Evolutionary conservation across 1,140 invertebrate genomes (phyloP), one percentile per base, ranked within the genome.

Genomic region (Aculops lycopersici): DNA sequence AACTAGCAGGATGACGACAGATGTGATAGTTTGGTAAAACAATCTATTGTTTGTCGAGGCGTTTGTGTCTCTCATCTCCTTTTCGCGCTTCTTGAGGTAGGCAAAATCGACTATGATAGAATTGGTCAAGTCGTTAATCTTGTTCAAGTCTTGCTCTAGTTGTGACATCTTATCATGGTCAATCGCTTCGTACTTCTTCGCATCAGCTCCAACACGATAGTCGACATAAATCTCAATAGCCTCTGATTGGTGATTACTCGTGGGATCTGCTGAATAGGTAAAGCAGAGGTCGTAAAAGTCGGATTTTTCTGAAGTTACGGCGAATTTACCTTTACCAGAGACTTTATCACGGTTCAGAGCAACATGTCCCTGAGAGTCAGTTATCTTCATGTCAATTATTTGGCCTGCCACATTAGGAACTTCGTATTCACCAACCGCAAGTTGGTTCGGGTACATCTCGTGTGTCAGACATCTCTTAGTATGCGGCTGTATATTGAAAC

Each of bases 271-370:
- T 61, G 73, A 71, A 3, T 79, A 83, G 45, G 69, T 68, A 53
- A 97, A 90, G 57, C 92, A 97, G 41, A 94, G 76, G 66, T 97
- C 88, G 63, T 81, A 94, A 39, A 75, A 75, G 57, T 97, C 90
- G 64, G 83, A 83, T 43, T 73, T 75, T 58, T 97, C 90, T 8
- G 84, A 90, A 36, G 78, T 80, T 60, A 95, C 94, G 36, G 81
- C 76, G 58, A 97, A 94, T 55, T 88, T 94, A 45, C 81, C 86
- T 61, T 81, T 79, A 21, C 52, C 50, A n/a, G n/a, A n/a, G 45
- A 84, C 71, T 53, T 80, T 71, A 50, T 92, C 77, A 53, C 83
- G 76, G 50, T 78, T 72, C 37, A 78, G 72, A 19, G 97, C 62
- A 50, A 81, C 80, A 51, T 95, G 79, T 3, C 76, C 77, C 56